Evolutionary conservation across 1,140 invertebrate species (phyloP), one percentile per base, ranked within the genome.

Genomic region (Rhagoletis pomonella): DNA sequence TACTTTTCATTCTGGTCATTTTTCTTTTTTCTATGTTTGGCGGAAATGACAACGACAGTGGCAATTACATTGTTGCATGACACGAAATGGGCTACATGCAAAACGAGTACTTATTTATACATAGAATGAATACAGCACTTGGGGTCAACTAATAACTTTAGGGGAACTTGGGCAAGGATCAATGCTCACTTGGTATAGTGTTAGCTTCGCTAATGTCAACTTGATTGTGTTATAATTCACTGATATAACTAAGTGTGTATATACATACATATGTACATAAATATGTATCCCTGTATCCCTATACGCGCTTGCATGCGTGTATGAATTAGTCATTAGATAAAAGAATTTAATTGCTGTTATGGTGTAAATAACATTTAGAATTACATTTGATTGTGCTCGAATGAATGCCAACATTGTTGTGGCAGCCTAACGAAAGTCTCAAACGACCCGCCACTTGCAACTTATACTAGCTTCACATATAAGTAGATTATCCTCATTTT

Each of bases 61-160:
- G 91, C 91, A 92, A 92, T 92, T 92, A 92, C 91, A 92, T 91
- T 92, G 91, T 92, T 92, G 91, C 91, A 92, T 92, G 91, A 92
- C 91, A 92, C 90, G 92, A 92, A 92, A 90, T 90, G 90, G 91
- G 90, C 92, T 91, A 89, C 85, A 88, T 29, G 1, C 29, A 29
- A 29, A 29, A 29, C 29, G 29, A 29, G 29, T 29, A 29, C 29
- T 29, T 29, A 29, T 29, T 29, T 29, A 29, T 29, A 29, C 73
- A 65, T 84, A 86, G 85, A 86, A 86, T 77, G 85, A 85, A 85
- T 12, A 4, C 14, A 55, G 55, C 55, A 59, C 14, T 29, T 17
- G 19, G 14, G 17, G 17, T 42, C 10, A 59, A 85, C 7, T 60
- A 58, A 42, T 50, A 60, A 60, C 29, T 14, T 29, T 60, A 29